Evolutionary conservation across 1,140 invertebrate species (phyloP).

Genomic region (Helicoverpa zea): DNA sequence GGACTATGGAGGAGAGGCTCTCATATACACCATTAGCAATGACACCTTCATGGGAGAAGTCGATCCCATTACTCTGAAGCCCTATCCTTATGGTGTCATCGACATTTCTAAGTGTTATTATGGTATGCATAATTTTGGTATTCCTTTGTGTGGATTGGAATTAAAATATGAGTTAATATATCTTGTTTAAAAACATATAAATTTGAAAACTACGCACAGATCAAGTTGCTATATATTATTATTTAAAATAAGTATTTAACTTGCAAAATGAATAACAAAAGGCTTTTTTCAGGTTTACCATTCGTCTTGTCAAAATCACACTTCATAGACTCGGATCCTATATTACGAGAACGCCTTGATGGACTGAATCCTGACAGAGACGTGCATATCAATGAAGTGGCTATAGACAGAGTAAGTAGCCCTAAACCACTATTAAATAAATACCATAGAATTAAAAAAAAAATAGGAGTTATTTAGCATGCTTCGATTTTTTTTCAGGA

Average conservation of each 20-base stretch:
- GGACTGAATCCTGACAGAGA: slow-evolving; percentile 41
- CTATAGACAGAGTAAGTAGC: slow-evolving; percentile 50
- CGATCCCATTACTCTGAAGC: not conserved
- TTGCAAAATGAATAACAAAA: not conserved
- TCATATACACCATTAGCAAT: slow-evolving; percentile 47
- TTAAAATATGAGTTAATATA: no score
- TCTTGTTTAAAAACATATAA: no score
- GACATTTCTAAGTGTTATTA: slow-evolving; percentile 46
- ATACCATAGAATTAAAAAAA: no score
- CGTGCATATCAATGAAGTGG: slow-evolving; percentile 23
- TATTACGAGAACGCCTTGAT: slow-evolving; percentile 25
- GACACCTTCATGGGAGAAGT: not conserved
- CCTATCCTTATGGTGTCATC: slow-evolving; percentile 41
- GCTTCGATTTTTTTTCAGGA: no score
- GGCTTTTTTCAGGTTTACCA: slow-evolving; percentile 41
- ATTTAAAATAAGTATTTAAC: not conserved
- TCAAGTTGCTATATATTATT: not conserved
- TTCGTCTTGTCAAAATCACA: slow-evolving; percentile 45
- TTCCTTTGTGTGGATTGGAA: no score
- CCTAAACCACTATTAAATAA: no score
- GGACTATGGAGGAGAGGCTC: slow-evolving; percentile 45
- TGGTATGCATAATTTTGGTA: slow-evolving; percentile 7
- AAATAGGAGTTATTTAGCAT: no score
- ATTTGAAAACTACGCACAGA: no score
- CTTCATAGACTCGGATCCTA: slow-evolving; percentile 47